Evolutionary conservation across 2,797 vertebrate genomes (phyloP), one percentile per base, ranked within the genome.

Genomic region (Manis javanica): DNA sequence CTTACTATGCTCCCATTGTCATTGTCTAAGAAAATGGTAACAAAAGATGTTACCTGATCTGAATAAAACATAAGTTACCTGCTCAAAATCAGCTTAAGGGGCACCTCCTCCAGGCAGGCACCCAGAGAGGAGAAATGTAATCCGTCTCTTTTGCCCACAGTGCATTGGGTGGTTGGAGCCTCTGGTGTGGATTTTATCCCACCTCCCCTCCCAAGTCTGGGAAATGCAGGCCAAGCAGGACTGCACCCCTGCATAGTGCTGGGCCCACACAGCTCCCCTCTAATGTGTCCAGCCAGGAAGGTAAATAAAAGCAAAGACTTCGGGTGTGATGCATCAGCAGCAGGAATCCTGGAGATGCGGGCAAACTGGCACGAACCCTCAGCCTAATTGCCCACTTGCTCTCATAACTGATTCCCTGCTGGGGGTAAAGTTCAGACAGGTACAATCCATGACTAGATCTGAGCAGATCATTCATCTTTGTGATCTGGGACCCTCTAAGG

Each of bases 251-350:
- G 0, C 4, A 12, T 4, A 8, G 24, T 13, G 23, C 24, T 26
- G 7, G 57, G 13, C 2, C 42, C 24, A 5, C 8, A 7, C 82
- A 16, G 2, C 5, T 39, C 24, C 14, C 7, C 16, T 11, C 14
- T 2, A 0, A 3, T 6, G 18, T 7, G 3, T 34, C 57, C 10
- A 24, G 49, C 5, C 0, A 4, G 16, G 18, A 4, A 24, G 84
- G 51, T 61, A 31, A 51, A 39, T 13, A 11, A 53, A 82, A 7
- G 55, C 55, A 13, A 57, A 66, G 19, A 34, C 74, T 24, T 46
- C 46, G 55, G 7, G 0, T 59, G 46, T 16, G 24, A 14, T 5
- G 23, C 29, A 11, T 21, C 18, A 0, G 1, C 0, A 1, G 0
- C 78, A 7, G 14, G 26, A 18, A 9, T 5, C 37, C 39, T 31